Evolutionary conservation across 1,140 invertebrate species (phyloP).

Genomic region (Bombus ignitus): DNA sequence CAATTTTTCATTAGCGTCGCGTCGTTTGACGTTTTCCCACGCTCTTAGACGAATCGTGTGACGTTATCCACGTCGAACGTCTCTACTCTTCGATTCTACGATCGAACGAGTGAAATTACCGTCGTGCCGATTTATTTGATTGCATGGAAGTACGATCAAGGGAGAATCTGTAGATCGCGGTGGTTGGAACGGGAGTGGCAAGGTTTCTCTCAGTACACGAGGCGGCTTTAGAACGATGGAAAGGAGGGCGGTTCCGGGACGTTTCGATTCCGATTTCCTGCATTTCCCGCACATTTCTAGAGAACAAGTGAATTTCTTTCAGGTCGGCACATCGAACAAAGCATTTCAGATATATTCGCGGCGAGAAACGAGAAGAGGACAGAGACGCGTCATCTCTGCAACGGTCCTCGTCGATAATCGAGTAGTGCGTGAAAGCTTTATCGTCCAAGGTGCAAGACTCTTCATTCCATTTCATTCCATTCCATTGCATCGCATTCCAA

Average conservation of each 20-base stretch:
- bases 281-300: conserved; percentile 27
- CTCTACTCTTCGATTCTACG: no score
- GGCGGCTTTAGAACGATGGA: not conserved
- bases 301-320: conserved; percentile 46
- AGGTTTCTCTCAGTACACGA: not conserved
- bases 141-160: not conserved
- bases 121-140: not conserved
- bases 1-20: no score
- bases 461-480: conserved; percentile 62
- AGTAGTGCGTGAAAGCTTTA: conserved; percentile 63
- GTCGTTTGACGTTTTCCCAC: no score
- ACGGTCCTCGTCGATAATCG: conserved; percentile 32
- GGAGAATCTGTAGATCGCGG: not conserved
- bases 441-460: conserved; percentile 63
- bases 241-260: not conserved
- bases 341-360: conserved; percentile 42
- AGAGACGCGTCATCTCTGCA: not conserved
- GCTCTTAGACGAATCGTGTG: no score
- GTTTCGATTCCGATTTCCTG: conserved; percentile 47
- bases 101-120: not conserved
- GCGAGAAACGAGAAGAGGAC: conserved; percentile 15
- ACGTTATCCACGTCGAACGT: no score
- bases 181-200: not conserved
- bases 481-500: conserved; percentile 66
- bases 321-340: conserved; percentile 56